These are phyloP conservation scores for Hyles euphorbiae DNA, from an alignment of 1,140 invertebrate species.

Conservation along the genomic window DNA sequence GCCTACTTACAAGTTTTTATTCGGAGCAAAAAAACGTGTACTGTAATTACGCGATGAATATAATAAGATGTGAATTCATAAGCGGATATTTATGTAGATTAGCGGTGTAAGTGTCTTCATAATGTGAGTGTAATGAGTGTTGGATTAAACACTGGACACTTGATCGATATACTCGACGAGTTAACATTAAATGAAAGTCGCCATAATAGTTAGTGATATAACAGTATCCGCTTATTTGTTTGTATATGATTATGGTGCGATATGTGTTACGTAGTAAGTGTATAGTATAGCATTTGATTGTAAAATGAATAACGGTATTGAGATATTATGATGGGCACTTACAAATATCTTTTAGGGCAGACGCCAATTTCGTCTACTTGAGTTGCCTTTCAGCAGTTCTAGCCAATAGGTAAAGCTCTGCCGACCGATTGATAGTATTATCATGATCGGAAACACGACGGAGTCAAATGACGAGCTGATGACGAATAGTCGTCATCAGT, in stretches of 20 bases:
- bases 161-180: slow-evolving; percentile 15
- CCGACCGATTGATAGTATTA: no score
- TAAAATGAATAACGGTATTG: no score
- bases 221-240: slow-evolving; percentile 49
- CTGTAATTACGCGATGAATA: background rate
- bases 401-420: no score
- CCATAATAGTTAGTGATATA: slow-evolving; percentile 49
- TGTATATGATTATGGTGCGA: slow-evolving; percentile 20
- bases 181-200: slow-evolving; percentile 32
- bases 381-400: no score
- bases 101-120: slow-evolving; percentile 1
- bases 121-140: slow-evolving; percentile 8
- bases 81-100: slow-evolving; percentile 4
- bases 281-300: slow-evolving; percentile 3
- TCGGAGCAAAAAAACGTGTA: background rate
- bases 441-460: no score
- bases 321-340: no score
- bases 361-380: no score
- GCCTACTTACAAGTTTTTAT: background rate
- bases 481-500: no score
- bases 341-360: no score
- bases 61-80: slow-evolving; percentile 2
- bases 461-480: no score
- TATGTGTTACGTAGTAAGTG: background rate
- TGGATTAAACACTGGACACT: slow-evolving; percentile 4